phyloP scores from a whole-genome alignment of 2,888 invertebrate genomes.

The Hemithea aestivaria region DNA sequence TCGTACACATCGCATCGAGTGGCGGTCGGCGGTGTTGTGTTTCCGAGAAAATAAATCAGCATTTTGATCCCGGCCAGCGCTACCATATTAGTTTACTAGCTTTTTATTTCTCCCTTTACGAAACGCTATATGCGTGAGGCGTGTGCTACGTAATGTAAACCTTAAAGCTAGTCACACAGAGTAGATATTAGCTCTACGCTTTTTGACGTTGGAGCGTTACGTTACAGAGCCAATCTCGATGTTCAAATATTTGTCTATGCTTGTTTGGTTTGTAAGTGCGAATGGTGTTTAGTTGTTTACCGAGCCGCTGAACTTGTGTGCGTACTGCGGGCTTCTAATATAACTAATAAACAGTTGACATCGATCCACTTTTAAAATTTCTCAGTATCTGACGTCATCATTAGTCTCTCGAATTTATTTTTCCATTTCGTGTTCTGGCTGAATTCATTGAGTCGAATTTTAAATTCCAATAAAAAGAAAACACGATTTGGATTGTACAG shows the following conservation, averaged over 20 bases:
- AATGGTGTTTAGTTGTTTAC: constrained; percentile 76
- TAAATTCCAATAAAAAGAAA: constrained; percentile 60
- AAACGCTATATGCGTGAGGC: constrained; percentile 37
- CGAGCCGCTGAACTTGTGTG: constrained; percentile 68
- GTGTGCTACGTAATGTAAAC: constrained; percentile 34
- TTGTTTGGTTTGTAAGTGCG: constrained; percentile 77
- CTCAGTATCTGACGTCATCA: constrained; percentile 27
- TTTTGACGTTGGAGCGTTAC: constrained; percentile 44
- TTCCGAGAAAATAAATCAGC: constrained; percentile 66
- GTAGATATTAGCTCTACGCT: constrained; percentile 47
- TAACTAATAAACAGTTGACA: constrained; percentile 66
- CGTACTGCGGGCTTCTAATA: constrained; percentile 57
- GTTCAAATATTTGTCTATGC: constrained; percentile 74
- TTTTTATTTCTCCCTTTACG: constrained; percentile 42
- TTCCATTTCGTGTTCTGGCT: constrained; percentile 34
- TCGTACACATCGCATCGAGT: constrained; percentile 29
- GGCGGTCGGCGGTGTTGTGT: constrained; percentile 43
- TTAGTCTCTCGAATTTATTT: constrained; percentile 16
- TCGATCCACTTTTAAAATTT: constrained; percentile 46
- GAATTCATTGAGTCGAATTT: constrained; percentile 47
- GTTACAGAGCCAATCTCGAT: constrained; percentile 59
- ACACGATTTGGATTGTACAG: constrained; percentile 41
- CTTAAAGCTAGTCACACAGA: constrained; percentile 41
- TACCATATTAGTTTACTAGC: constrained; percentile 67
- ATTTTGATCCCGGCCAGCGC: constrained; percentile 54